Conservation (phyloP, 64 coral and sea anemone species). For the Anthopleura sola region DNA sequence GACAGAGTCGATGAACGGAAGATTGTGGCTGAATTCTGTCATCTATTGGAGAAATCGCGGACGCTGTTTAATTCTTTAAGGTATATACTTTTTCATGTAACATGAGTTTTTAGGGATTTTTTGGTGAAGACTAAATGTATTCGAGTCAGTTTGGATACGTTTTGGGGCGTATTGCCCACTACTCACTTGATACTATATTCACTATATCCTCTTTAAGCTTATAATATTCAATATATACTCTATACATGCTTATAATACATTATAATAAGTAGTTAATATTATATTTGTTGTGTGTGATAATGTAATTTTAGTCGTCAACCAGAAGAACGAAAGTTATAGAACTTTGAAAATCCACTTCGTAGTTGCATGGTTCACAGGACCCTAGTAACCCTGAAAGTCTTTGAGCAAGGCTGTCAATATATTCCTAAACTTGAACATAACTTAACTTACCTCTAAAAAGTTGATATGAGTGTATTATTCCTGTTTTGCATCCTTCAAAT, state of each 20-base stretch:
- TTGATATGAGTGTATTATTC: background rate
- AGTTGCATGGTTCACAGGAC: background rate
- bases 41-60: constrained; percentile 83
- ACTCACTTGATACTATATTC: too few species aligned
- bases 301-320: background rate
- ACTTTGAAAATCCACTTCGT: background rate
- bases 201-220: background rate
- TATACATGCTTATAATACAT: background rate
- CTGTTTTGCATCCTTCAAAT: background rate
- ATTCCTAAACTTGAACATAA: background rate
- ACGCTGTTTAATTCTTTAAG: constrained; percentile 84
- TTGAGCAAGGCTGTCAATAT: background rate
- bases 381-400: background rate
- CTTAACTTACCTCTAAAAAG: background rate
- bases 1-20: constrained; percentile 65
- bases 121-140: background rate
- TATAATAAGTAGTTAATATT: background rate
- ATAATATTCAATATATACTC: background rate
- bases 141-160: too few species aligned
- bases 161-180: too few species aligned
- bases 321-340: background rate
- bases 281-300: background rate
- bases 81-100: constrained; percentile 12
- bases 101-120: background rate
- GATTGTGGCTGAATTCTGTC: constrained; percentile 90